A percentile compares a stretch with the other conserved stretches of the same genome.
Conservation (phyloP, 2,797 vertebrate species). For the Potorous gilbertii region DNA sequence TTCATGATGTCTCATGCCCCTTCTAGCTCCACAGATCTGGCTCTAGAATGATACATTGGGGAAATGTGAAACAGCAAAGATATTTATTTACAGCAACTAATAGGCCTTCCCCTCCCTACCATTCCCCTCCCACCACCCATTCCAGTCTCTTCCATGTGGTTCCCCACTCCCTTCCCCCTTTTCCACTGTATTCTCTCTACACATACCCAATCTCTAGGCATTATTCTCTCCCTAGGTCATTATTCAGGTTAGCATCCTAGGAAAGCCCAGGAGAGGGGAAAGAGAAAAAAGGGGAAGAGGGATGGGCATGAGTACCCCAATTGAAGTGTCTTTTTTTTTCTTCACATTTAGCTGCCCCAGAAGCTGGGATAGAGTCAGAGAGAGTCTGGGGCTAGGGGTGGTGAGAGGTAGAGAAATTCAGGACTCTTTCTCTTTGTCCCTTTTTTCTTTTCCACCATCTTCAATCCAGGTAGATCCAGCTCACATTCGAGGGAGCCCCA, state of each 20-base stretch:
- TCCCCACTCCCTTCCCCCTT: not conserved
- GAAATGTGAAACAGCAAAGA: conserved; percentile 72
- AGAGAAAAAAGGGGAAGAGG: not conserved
- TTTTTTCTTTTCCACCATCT: not conserved
- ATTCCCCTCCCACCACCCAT: not conserved
- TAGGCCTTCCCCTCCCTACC: conserved; percentile 61
- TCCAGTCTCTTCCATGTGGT: conserved; percentile 43
- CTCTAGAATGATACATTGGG: not conserved
- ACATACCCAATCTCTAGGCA: not conserved
- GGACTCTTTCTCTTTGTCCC: not conserved
- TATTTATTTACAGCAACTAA: conserved; percentile 85
- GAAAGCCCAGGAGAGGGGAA: conserved; percentile 1
- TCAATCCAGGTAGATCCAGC: not conserved
- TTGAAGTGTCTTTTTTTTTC: conserved; percentile 34
- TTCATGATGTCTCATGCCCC: not conserved
- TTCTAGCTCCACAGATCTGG: not conserved
- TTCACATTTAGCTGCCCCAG: conserved; percentile 73
- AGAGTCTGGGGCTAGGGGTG: conserved; percentile 10
- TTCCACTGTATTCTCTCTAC: not conserved
- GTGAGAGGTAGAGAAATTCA: conserved; percentile 50
- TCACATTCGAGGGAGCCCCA: not conserved
- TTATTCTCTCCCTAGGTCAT: conserved; percentile 22
- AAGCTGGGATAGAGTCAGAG: conserved; percentile 2
- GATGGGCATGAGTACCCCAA: not conserved
- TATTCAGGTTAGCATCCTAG: not conserved